Base-by-base conservation (phyloP, 2,888 invertebrate species). In the Cosmia trapezina region DNA sequence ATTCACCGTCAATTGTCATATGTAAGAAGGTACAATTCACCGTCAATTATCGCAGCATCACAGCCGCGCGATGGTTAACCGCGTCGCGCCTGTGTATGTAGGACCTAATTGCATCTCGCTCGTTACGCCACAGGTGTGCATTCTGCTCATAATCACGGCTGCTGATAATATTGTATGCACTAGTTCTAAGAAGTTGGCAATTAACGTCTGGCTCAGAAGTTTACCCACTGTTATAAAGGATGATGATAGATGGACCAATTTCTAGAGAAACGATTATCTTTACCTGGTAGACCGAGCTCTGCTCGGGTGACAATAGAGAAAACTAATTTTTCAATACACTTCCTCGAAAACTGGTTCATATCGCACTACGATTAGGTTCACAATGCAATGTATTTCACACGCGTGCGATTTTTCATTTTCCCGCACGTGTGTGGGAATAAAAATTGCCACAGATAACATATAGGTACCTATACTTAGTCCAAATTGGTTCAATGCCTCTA, bases 121-220 rank as follows among this genome's bases (percentile, higher is more conserved):
- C 17, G 37, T 56, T 49, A 61, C 17, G 51, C 69, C 67, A 75
- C 80, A 83, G 81, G 80, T 80, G 81, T 68, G 62, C 54, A 57
- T 22, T 19, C 41, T 53, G 60, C 56, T 64, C 49, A 69, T 66
- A 80, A 83, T 80, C 80, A 80, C 60, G 45, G 56, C 53, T n/a
- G 33, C 11, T 47, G 43, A 74, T 70, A 67, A 80, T 73, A 64
- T 61, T 74, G 64, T 70, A 67, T 70, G 67, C 80, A n/a, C 47
- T 33, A 57, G 28, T 66, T 60, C 45, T 47, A 45, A 51, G 70
- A 70, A 79, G 47, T 49, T 57, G 22, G 45, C 22, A 62, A 83
- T 74, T 70, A 69, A n/a, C 65, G 56, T 70, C 62, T 41, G n/a
- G 4, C 53, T 37, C 14, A 22, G 19, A 51, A 77, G 59, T 63